These are phyloP conservation scores for Mythimna ferrago DNA, from an alignment of 2,888 invertebrate species.

Conservation along the genomic window DNA sequence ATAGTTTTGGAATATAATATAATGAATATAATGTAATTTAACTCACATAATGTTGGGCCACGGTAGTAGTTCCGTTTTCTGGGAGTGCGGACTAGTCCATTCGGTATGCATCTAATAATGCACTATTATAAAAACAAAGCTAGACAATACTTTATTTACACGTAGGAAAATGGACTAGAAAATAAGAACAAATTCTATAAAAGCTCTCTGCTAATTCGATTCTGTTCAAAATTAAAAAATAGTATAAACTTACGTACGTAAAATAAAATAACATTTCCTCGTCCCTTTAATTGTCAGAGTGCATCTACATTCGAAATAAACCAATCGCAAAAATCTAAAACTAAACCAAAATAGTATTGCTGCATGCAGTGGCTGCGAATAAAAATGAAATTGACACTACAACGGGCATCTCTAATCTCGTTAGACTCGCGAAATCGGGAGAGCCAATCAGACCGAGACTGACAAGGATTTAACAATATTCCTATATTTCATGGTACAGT, in stretches of 20 bases:
- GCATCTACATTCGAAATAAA: conserved; percentile 11
- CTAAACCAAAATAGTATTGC: conserved; percentile 17
- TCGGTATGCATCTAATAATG: neutral
- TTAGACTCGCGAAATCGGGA: conserved; percentile 52
- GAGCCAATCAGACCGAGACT: conserved; percentile 55
- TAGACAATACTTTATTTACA: neutral
- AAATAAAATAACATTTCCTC: conserved; percentile 12
- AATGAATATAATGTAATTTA: no score
- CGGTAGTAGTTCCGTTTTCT: no score
- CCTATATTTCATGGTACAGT: conserved; percentile 82
- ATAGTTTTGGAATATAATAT: no score
- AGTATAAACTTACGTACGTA: neutral
- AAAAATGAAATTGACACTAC: conserved; percentile 60
- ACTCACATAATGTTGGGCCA: no score
- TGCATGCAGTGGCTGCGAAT: conserved; percentile 15
- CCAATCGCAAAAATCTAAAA: conserved; percentile 4
- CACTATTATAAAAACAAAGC: neutral
- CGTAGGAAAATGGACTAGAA: neutral
- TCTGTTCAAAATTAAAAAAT: neutral
- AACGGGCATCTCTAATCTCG: conserved; percentile 61
- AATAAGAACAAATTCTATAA: neutral
- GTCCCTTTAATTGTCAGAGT: conserved; percentile 8
- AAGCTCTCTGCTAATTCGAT: neutral
- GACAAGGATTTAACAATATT: conserved; percentile 80
- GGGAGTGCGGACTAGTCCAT: no score